phyloP scores from a whole-genome alignment of 1,140 invertebrate genomes.

The Drosophila lowei region DNA sequence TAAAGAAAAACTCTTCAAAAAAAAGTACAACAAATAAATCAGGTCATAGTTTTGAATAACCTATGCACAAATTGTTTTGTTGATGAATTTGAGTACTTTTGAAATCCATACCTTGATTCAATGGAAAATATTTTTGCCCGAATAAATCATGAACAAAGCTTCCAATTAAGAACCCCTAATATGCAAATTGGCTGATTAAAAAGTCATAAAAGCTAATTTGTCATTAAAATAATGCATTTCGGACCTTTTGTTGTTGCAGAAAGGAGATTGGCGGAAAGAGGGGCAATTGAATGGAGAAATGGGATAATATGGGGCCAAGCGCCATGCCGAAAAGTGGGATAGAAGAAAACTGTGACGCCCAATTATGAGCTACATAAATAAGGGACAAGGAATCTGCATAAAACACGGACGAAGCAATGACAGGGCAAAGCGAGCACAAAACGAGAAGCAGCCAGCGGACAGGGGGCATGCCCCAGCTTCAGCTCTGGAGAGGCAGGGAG shows the following conservation, averaged over 20 bases:
- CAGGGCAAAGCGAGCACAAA: constrained; percentile 18
- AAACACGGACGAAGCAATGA: constrained; percentile 29
- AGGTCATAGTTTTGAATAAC: too few relatives aligned
- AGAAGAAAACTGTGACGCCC: constrained; percentile 20
- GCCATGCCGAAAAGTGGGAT: neutral
- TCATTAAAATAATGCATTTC: constrained; percentile 71
- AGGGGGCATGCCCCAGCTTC: constrained; percentile 4
- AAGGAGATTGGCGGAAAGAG: neutral
- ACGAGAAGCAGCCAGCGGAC: constrained; percentile 4
- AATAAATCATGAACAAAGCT: constrained; percentile 18
- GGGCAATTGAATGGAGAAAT: constrained; percentile 20
- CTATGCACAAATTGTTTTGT: too few relatives aligned
- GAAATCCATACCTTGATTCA: neutral
- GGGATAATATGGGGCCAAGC: constrained; percentile 47
- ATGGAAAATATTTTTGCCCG: neutral
- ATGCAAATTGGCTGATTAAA: constrained; percentile 67
- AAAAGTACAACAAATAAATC: too few relatives aligned
- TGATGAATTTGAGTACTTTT: neutral
- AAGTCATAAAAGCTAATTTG: constrained; percentile 73
- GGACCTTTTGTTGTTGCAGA: constrained; percentile 19
- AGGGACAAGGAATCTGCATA: constrained; percentile 41
- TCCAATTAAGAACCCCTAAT: constrained; percentile 52
- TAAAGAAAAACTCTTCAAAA: too few relatives aligned
- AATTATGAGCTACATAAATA: constrained; percentile 74
- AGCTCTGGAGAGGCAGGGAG: neutral